These are phyloP conservation scores for Volucella zonaria DNA, from an alignment of 2,888 invertebrate genomes.

Conservation along the genomic window DNA sequence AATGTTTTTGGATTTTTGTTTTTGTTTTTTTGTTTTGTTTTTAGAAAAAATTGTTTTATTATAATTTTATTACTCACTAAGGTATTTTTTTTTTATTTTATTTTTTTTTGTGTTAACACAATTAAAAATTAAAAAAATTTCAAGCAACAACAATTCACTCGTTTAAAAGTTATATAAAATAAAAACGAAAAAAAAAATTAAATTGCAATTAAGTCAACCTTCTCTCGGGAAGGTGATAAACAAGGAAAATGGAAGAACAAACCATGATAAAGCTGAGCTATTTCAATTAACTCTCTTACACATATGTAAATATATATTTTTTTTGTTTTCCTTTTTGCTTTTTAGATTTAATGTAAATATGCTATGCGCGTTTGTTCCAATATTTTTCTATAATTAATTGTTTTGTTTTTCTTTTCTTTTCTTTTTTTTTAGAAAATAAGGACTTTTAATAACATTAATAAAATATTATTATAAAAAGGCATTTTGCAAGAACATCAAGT, in stretches of 20 bases:
- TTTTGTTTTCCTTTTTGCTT: conserved; percentile 22
- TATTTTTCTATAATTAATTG: conserved; percentile 63
- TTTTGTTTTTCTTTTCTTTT: conserved; percentile 24
- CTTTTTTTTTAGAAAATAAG: conserved; percentile 54
- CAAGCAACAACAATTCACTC: conserved; percentile 65
- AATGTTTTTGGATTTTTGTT: neutral
- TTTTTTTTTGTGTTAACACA: conserved; percentile 27
- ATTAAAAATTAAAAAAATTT: conserved; percentile 39
- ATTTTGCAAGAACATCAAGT: conserved; percentile 72
- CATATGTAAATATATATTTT: conserved; percentile 50
- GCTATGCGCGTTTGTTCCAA: conserved; percentile 71
- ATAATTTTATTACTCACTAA: conserved; percentile 52
- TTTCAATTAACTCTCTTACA: conserved; percentile 53
- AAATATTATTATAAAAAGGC: conserved; percentile 77
- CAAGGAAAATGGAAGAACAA: conserved; percentile 39
- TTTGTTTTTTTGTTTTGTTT: neutral
- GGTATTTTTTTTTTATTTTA: conserved; percentile 21
- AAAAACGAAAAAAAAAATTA: conserved; percentile 26
- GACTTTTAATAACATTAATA: conserved; percentile 72
- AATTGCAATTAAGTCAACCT: neutral
- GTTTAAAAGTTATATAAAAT: conserved; percentile 2
- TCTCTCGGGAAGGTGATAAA: conserved; percentile 15
- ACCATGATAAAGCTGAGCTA: conserved; percentile 63
- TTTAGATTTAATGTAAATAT: conserved; percentile 60
- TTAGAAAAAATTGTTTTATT: conserved; percentile 59